These are phyloP conservation scores for Ursus arctos DNA, from an alignment of 2,113 vertebrate genomes.

Conservation along the genomic window DNA sequence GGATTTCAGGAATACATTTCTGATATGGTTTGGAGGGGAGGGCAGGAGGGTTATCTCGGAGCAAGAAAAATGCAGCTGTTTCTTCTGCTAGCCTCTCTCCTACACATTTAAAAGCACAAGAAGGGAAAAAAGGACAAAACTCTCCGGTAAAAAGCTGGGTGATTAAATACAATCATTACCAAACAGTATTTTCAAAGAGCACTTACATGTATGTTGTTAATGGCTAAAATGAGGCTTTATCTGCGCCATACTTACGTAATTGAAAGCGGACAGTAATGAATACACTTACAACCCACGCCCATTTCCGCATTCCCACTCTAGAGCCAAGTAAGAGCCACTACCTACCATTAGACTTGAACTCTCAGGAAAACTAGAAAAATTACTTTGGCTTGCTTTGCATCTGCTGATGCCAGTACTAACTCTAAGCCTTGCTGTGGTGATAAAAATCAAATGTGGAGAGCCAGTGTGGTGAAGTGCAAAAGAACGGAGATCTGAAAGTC, in stretches of 20 bases:
- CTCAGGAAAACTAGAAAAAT: constrained; percentile 56
- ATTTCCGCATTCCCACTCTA: constrained; percentile 58
- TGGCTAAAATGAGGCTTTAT: constrained; percentile 75
- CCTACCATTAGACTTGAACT: constrained; percentile 54
- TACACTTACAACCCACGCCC: constrained; percentile 54
- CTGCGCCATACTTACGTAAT: constrained; percentile 62
- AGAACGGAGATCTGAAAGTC: neutral
- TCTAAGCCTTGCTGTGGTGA: neutral
- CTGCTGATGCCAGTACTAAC: neutral
- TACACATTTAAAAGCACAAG: constrained; percentile 65
- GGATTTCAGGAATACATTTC: constrained; percentile 37
- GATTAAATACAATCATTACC: constrained; percentile 77
- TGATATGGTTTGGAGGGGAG: neutral
- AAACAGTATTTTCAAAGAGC: constrained; percentile 73
- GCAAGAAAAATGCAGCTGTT: constrained; percentile 44
- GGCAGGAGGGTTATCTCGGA: neutral
- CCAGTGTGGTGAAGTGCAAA: neutral
- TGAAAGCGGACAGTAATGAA: constrained; percentile 73
- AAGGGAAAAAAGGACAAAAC: constrained; percentile 50
- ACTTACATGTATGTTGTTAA: constrained; percentile 68
- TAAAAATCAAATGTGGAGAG: constrained; percentile 39
- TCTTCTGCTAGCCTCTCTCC: constrained; percentile 29
- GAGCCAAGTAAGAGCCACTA: constrained; percentile 60
- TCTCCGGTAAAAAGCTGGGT: constrained; percentile 69
- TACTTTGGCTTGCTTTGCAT: constrained; percentile 63